phyloP scores from a whole-genome alignment of 2,797 vertebrate genomes.

The Lacerta agilis region DNA sequence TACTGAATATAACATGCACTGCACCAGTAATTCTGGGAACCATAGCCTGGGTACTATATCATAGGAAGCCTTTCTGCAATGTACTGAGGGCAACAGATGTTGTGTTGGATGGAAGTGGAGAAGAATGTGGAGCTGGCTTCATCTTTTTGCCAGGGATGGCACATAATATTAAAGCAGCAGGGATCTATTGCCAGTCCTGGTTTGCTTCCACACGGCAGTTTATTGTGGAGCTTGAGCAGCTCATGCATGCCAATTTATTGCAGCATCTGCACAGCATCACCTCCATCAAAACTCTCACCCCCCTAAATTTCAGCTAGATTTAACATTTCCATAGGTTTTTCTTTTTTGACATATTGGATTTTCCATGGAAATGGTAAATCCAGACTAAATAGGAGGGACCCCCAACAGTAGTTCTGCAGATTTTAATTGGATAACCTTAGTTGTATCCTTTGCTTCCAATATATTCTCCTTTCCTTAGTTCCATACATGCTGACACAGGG shows the following conservation, averaged over 20 bases:
- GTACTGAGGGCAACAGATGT: background rate
- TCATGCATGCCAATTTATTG: too few species aligned
- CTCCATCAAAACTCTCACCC: too few species aligned
- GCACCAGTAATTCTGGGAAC: background rate
- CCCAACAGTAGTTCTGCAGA: background rate
- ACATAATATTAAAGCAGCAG: background rate
- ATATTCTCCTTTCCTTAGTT: background rate
- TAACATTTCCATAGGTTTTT: too few species aligned
- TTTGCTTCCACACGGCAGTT: too few species aligned
- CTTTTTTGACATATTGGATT: too few species aligned
- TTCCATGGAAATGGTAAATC: too few species aligned
- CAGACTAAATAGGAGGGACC: too few species aligned
- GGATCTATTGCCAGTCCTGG: too few species aligned
- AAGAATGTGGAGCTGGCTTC: background rate
- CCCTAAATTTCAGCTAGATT: too few species aligned
- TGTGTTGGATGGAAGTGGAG: background rate
- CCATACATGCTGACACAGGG: background rate
- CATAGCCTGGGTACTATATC: background rate
- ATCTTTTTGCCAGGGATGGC: background rate
- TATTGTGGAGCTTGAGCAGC: too few species aligned
- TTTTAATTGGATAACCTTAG: background rate
- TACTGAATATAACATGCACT: background rate
- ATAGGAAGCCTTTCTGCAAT: too few species aligned
- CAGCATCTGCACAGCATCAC: too few species aligned
- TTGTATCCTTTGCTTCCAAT: background rate